Conservation (phyloP, 2,888 invertebrate genomes). For the Drosophila setosimentum region DNA sequence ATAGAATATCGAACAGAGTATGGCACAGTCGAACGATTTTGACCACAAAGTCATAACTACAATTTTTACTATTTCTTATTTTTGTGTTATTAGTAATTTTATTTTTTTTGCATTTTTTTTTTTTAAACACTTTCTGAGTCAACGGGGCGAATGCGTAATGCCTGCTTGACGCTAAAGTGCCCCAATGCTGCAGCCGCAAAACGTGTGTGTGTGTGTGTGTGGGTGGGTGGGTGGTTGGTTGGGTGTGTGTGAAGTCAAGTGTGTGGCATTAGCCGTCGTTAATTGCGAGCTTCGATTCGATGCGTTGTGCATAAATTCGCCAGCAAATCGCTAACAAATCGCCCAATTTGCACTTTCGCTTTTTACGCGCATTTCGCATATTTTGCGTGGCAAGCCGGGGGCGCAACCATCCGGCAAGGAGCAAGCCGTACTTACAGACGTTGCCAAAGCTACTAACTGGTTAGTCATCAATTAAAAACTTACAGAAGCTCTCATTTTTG, state of each 20-base stretch:
- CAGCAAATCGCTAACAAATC: not conserved
- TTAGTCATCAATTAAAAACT: constrained; percentile 49
- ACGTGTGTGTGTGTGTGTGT: constrained; percentile 15
- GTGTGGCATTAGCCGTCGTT: constrained; percentile 19
- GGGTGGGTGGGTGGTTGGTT: constrained; percentile 1
- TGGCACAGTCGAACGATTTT: not conserved
- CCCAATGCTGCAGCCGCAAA: constrained; percentile 57
- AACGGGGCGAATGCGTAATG: constrained; percentile 74
- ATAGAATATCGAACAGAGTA: not conserved
- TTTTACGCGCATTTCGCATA: constrained; percentile 12
- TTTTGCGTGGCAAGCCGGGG: constrained; percentile 29
- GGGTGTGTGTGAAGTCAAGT: constrained; percentile 33
- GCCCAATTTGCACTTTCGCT: constrained; percentile 20
- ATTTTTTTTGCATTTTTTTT: constrained; percentile 2
- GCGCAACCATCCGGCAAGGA: constrained; percentile 16
- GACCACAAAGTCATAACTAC: not conserved
- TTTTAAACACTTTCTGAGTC: constrained; percentile 44
- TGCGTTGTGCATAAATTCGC: constrained; percentile 8
- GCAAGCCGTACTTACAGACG: constrained; percentile 9
- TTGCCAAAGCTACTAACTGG: constrained; percentile 46
- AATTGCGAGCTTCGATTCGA: constrained; percentile 35
- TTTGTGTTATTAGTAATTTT: not conserved
- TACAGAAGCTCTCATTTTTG: not conserved
- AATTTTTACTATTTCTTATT: not conserved
- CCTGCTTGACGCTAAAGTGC: constrained; percentile 67